phyloP scores from a whole-genome alignment of 2,797 vertebrate species.

The Triplophysa bombifrons region DNA sequence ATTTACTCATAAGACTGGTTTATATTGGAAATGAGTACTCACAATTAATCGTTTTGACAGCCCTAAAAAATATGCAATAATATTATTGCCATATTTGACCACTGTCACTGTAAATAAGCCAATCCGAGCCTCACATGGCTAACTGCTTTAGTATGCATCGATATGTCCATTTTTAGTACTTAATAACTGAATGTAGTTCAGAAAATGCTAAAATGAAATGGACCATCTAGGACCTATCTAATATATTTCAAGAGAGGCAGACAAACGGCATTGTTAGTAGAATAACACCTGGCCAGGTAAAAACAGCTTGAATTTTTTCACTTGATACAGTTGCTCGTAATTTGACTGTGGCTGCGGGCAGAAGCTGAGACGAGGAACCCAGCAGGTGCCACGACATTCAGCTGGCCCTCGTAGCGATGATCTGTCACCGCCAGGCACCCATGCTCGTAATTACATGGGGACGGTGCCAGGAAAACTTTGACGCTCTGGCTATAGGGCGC shows the following conservation, averaged over 20 bases:
- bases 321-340: slow-evolving; percentile 62
- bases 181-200: no score
- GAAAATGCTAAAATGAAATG: no score
- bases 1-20: no score
- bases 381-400: slow-evolving; percentile 70
- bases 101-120: no score
- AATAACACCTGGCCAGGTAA: slow-evolving; percentile 45
- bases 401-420: slow-evolving; percentile 77
- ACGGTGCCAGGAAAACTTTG: slow-evolving; percentile 69
- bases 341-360: slow-evolving; percentile 65
- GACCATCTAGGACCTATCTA: slow-evolving; percentile 10
- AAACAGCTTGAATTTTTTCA: slow-evolving; percentile 43
- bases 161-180: background rate
- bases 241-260: slow-evolving; percentile 18
- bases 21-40: no score
- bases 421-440: slow-evolving; percentile 80
- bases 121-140: no score
- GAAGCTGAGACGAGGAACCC: slow-evolving; percentile 63
- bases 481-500: slow-evolving; percentile 53
- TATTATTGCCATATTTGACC: no score
- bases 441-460: slow-evolving; percentile 80
- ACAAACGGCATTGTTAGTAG: slow-evolving; percentile 16
- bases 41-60: no score
- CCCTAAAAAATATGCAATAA: no score
- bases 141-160: background rate